phyloP scores from a whole-genome alignment of 2,888 invertebrate species.

The Lamellibrachia columna region DNA sequence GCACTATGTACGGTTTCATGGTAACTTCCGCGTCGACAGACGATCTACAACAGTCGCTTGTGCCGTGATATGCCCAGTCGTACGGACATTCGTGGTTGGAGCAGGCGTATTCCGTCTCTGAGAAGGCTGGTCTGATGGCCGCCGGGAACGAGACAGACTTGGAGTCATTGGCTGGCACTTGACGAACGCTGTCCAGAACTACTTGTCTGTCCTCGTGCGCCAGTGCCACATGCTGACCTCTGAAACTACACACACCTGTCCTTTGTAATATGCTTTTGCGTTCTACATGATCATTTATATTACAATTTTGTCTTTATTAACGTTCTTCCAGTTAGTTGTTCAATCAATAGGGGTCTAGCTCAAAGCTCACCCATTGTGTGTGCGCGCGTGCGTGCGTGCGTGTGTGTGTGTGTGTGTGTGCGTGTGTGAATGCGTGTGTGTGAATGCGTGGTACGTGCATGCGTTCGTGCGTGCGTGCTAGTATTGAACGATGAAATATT shows the following conservation, averaged over 20 bases:
- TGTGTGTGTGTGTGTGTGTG: no score
- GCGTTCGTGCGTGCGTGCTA: not conserved
- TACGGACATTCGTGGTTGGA: constrained; percentile 1
- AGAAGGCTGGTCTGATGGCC: not conserved
- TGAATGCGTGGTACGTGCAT: not conserved
- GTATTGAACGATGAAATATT: no score
- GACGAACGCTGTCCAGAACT: not conserved
- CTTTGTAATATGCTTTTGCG: not conserved
- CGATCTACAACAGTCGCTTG: not conserved
- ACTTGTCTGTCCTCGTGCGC: not conserved
- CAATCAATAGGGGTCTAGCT: not conserved
- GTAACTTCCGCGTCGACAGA: not conserved
- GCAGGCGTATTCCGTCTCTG: not conserved
- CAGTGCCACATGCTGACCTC: not conserved
- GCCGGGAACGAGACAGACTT: not conserved
- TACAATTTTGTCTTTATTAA: not conserved
- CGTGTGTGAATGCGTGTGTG: no score
- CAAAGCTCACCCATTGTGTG: not conserved
- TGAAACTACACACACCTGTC: not conserved
- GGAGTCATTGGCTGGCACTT: not conserved
- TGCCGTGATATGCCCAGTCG: not conserved
- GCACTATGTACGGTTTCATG: constrained; percentile 9
- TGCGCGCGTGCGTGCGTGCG: not conserved
- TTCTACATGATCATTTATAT: not conserved
- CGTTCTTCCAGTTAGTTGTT: not conserved